A percentile compares a stretch with the other conserved stretches of the same genome.
Evolutionary conservation across 1,140 invertebrate species (phyloP).

Genomic region (Lasaia peninsularis): DNA sequence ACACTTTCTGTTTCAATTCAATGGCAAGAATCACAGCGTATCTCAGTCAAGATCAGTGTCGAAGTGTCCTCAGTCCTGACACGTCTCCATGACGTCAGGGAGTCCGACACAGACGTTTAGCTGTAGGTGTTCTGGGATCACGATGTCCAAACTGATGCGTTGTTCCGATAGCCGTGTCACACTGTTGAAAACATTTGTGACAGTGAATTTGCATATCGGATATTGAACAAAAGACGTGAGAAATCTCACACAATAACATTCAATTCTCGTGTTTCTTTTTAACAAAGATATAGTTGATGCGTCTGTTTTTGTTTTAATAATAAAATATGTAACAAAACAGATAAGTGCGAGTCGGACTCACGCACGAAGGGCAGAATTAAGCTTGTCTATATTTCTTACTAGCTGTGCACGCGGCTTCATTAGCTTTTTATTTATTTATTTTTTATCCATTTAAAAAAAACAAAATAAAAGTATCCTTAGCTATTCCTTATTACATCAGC

Average conservation of each 20-base stretch:
- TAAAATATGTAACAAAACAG: neutral
- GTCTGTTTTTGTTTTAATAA: too few species aligned
- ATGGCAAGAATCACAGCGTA: conserved; percentile 26
- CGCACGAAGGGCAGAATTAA: too few species aligned
- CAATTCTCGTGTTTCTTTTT: neutral
- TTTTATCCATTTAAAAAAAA: too few species aligned
- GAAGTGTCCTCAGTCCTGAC: conserved; percentile 32
- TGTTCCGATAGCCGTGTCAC: conserved; percentile 43
- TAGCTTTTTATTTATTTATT: too few species aligned
- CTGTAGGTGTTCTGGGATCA: conserved; percentile 36
- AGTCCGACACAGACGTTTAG: conserved; percentile 41
- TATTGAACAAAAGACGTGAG: conserved; percentile 40
- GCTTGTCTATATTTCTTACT: too few species aligned
- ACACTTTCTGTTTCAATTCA: conserved; percentile 12
- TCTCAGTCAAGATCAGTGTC: conserved; percentile 51
- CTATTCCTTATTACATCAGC: too few species aligned
- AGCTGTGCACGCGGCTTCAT: too few species aligned
- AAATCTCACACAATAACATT: conserved; percentile 29
- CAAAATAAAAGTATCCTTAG: too few species aligned
- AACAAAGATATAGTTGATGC: too few species aligned
- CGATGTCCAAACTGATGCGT: conserved; percentile 41
- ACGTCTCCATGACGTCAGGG: conserved; percentile 37
- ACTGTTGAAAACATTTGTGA: conserved; percentile 45
- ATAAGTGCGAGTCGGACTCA: too few species aligned
- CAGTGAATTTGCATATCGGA: conserved; percentile 57